Base-by-base conservation (phyloP, 2,113 vertebrate species). In the Opisthocomus hoazin region DNA sequence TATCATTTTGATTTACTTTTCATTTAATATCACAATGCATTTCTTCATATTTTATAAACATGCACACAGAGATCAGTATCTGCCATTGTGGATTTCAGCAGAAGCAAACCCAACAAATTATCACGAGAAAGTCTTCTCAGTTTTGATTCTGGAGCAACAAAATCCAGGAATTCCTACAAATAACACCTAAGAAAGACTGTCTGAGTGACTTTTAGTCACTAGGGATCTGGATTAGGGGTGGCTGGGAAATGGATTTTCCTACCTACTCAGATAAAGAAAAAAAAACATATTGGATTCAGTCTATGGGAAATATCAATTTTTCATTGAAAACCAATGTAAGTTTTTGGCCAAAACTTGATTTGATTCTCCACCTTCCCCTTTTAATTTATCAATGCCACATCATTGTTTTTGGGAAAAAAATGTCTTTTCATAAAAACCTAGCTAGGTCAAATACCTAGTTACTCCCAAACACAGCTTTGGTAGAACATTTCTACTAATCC, bases 1-100 rank as follows among this genome's bases (percentile, higher is more conserved):
- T 96, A 94, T 81, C 29, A 45, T 41, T 93, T 48, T 84, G 83
- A 89, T 95, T 86, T 93, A 84, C 71, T 90, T 96, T 93, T 78
- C 23, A 75, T 94, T 92, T 93, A 90, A 92, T 81, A 87, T 50
- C 65, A 69, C 50, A 57, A 56, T 64, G 32, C 16, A 84, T 85
- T 93, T 90, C 63, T 76, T 87, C 32, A 3, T 51, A 50, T 94
- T 87, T 93, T 84, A 75, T 53, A 86, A 84, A 75, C 22, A 63
- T 0, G 2, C 10, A 70, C 13, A 30, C 3, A 53, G 6, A 70
- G 15, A 90, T 74, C 68, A 79, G 39, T 17, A 53, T 85, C 51
- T 83, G 60, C 23, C 0, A 0, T 37, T 64, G 56, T 21, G 51
- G 34, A 51, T 93, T 90, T 82, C 73, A 74, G 41, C 46, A 48